Evolutionary conservation across 1,140 invertebrate genomes (phyloP), one percentile per base, ranked within the genome.

Genomic region (Trichonephila inaurata): DNA sequence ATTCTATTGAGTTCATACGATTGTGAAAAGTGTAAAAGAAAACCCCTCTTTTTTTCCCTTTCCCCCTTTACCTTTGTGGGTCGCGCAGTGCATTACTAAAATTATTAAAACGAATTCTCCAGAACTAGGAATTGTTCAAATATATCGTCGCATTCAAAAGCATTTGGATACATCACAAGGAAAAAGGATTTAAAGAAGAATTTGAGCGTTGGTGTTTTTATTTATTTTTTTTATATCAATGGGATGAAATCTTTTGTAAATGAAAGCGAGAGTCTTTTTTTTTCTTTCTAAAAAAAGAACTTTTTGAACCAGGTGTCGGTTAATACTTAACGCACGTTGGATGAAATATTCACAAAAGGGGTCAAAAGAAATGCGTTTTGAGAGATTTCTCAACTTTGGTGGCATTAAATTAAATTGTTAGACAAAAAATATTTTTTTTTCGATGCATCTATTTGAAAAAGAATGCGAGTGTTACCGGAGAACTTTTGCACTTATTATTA

Each of bases 101-200:
- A 87, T 62, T 87, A 87, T 87, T 87, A 87, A 51, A 87, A 87
- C 85, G 85, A 33, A 64, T 61, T 64, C 33, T 40, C 82, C 82
- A 19, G 44, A 60, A 51, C 5, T 4, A 10, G 16, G 82, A 83
- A 60, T 83, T 60, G 82, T 83, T 83, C 82, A n/a, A 44, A 83
- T 58, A 83, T 83, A 51, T 83, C 82, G 19, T n/a, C 44, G 51
- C 82, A 83, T 83, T 83, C 51, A 60, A 60, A 51, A 83, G 51
- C 82, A 60, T 83, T 83, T 83, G 51, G 82, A 83, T 58, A 83
- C 82, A 83, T 83, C 82, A 83, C 82, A 58, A 19, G 82, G 72
- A n/a, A 51, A 51, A 51, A 24, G 82, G 82, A 51, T 83, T 83
- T 83, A 60, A 24, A 44, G n/a, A 83, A 44, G 44, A 83, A 58